A percentile compares a stretch with the other conserved stretches of the same genome.
Evolutionary conservation across 2,797 vertebrate genomes (phyloP).

Genomic region (Florisuga fusca): DNA sequence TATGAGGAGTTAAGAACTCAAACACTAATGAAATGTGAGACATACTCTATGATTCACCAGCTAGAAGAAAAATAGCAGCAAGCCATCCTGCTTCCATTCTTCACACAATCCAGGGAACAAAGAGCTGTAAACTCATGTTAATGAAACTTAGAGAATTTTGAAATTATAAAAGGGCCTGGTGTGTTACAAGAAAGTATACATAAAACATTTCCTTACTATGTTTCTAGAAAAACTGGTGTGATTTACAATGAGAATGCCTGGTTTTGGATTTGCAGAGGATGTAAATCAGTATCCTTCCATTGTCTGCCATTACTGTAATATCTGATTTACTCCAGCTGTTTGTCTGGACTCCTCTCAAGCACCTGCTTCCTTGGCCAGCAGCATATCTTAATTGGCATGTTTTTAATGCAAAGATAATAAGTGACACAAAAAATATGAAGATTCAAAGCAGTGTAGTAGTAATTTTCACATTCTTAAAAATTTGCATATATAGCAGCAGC

Average conservation of each 20-base stretch:
- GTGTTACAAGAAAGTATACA: neutral
- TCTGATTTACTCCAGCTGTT: slow-evolving; percentile 48
- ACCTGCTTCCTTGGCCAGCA: neutral
- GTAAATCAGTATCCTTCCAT: slow-evolving; percentile 33
- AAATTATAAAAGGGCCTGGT: slow-evolving; percentile 5
- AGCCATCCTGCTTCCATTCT: slow-evolving; percentile 22
- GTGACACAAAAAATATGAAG: neutral
- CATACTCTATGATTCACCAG: slow-evolving; percentile 66
- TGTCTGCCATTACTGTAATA: slow-evolving; percentile 28
- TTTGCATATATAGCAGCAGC: neutral
- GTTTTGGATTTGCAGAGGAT: slow-evolving; percentile 1
- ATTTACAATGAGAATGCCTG: slow-evolving; percentile 38
- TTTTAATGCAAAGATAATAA: slow-evolving; percentile 9
- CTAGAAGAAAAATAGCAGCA: slow-evolving; percentile 49
- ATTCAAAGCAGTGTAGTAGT: neutral
- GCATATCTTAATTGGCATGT: neutral
- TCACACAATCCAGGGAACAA: slow-evolving; percentile 65
- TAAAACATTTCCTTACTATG: slow-evolving; percentile 10
- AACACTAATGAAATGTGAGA: slow-evolving; percentile 75
- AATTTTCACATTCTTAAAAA: slow-evolving; percentile 20
- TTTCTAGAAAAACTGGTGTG: slow-evolving; percentile 8
- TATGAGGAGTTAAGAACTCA: slow-evolving; percentile 73
- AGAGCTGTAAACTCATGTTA: slow-evolving; percentile 34
- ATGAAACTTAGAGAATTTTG: slow-evolving; percentile 32
- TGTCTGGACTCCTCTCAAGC: neutral